These are phyloP conservation scores for Anoplopoma fimbria DNA, from an alignment of 2,113 vertebrate species.

Conservation along the genomic window DNA sequence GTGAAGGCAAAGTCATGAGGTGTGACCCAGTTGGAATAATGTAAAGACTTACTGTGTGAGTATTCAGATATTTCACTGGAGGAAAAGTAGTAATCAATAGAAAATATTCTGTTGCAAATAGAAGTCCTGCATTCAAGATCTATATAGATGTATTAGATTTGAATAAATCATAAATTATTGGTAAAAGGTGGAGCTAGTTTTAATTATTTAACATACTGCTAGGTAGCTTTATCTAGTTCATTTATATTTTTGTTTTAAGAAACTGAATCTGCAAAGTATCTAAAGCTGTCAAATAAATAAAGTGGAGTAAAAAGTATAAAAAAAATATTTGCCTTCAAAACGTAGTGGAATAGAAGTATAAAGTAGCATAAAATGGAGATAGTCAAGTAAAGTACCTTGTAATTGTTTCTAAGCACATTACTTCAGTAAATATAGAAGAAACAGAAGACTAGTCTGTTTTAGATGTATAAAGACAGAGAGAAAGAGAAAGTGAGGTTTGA, in stretches of 20 bases:
- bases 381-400: no score
- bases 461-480: not conserved
- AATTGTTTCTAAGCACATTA: not conserved
- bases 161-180: no score
- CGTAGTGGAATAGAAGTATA: no score
- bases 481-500: conserved; percentile 19
- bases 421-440: not conserved
- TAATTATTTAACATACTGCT: no score
- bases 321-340: no score
- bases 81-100: not conserved
- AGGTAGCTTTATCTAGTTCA: no score
- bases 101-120: no score
- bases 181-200: not conserved
- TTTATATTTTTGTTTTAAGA: not conserved
- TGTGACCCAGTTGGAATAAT: conserved; percentile 50
- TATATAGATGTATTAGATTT: no score
- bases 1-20: conserved; percentile 27
- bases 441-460: not conserved
- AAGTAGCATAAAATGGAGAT: no score
- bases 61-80: not conserved
- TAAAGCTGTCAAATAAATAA: no score
- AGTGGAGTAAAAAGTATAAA: no score
- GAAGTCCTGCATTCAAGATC: not conserved
- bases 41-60: conserved; percentile 9
- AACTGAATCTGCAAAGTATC: not conserved